Evolutionary conservation across 2,888 invertebrate genomes (phyloP), one percentile per base, ranked within the genome.

Genomic region (Mythimna lalbum): DNA sequence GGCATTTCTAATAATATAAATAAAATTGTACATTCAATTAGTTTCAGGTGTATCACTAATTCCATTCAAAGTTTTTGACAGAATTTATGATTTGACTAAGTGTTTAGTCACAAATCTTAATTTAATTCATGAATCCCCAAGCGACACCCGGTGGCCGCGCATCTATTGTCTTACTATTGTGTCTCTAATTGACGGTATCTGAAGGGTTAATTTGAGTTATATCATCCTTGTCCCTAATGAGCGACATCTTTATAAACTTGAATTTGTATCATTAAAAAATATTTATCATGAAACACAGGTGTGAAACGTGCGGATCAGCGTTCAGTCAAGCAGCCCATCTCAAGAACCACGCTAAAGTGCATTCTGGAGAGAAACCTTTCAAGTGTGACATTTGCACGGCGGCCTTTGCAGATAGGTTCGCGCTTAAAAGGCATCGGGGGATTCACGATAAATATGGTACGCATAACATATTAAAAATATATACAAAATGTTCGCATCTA

Each of bases 261-360:
- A 43, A 52, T 47, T 21, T 17, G 39, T 49, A 9, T 17, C 0
- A 67, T 49, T 60, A 47, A 49, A 23, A 47, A 43, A 49, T 49
- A 27, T 57, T n/a, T 69, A 7, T 50, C n/a, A 7, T 73, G 19
- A 53, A 57, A 71, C 50, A 60, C 69, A 97, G 98, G 90, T 98
- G 98, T 92, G 98, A 98, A 82, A 98, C 98, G 67, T 98, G 98
- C 90, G 98, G 98, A n/a, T 98, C 98, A 33, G 98, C 98, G 69
- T 98, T 98, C 91, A 98, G 98, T 91, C 98, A 98, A 93, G 98
- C 98, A 36, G 98, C 98, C 39, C 98, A 98, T 93, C 96, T 98
- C 73, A 98, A 98, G 92, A 98, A 98, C 92, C 98, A 98, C 89
- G 98, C 98, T 63, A 98, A 98, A 93, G 97, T 98, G 71, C 98